Conservation (phyloP, 2,113 vertebrate genomes). For the Salminus brasiliensis region DNA sequence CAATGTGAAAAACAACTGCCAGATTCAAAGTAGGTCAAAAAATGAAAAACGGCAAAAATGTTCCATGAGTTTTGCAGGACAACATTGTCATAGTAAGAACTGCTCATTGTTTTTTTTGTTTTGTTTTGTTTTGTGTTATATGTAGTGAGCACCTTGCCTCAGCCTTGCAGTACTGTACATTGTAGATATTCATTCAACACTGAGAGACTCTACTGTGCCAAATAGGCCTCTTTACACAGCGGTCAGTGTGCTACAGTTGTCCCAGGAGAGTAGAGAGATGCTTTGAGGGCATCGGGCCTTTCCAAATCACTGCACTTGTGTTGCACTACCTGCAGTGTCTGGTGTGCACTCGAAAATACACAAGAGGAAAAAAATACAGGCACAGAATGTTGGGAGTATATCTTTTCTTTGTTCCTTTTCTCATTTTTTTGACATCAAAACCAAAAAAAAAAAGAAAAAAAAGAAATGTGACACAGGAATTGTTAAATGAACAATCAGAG, state of each 20-base stretch:
- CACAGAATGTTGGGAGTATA: constrained; percentile 71
- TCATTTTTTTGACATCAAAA: constrained; percentile 77
- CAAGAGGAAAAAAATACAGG: constrained; percentile 62
- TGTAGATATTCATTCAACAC: background rate
- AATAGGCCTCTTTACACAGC: background rate
- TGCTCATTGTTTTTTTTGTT: no score
- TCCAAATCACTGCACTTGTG: constrained; percentile 31
- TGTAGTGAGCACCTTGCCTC: no score
- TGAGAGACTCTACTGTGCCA: background rate
- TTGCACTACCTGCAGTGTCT: background rate
- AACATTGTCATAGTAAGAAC: no score
- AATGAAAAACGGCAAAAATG: no score
- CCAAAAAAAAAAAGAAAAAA: constrained; percentile 61
- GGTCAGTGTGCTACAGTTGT: background rate
- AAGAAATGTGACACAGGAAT: constrained; percentile 78
- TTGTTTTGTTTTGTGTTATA: no score
- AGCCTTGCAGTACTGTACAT: no score
- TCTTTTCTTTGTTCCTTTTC: constrained; percentile 79
- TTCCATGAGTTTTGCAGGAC: no score
- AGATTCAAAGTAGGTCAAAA: no score
- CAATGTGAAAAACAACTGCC: no score
- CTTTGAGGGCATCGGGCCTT: constrained; percentile 21
- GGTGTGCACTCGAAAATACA: constrained; percentile 44
- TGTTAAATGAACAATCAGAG: constrained; percentile 78
- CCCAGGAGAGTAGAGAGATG: constrained; percentile 15